Conservation (phyloP, 2,888 invertebrate genomes). For the Chalcis sispes region DNA sequence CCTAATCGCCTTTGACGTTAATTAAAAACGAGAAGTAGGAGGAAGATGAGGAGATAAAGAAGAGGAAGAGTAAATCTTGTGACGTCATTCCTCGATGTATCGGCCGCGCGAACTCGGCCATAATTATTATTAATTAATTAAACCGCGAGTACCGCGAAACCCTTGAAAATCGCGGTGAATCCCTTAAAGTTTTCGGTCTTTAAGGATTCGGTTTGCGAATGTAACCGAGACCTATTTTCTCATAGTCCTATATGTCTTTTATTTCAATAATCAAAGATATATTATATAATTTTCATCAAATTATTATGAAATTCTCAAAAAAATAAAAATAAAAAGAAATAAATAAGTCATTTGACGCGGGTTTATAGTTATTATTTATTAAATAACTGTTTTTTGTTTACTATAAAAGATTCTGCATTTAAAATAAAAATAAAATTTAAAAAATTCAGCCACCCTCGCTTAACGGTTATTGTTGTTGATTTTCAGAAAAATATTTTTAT, state of each 20-base stretch:
- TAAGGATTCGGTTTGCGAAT: no score
- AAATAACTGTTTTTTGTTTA: no score
- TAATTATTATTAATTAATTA: conserved; percentile 49
- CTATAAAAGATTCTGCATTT: no score
- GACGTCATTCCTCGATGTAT: conserved; percentile 18
- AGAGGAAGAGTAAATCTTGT: background rate
- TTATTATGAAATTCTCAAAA: background rate
- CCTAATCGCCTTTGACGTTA: conserved; percentile 52
- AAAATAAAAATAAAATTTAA: background rate
- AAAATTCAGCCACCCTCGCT: background rate
- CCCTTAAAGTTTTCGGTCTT: background rate
- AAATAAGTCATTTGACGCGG: no score
- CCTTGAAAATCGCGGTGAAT: background rate
- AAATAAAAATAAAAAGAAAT: background rate
- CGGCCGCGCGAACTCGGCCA: background rate
- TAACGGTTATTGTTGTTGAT: background rate
- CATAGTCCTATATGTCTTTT: no score
- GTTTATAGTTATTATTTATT: no score
- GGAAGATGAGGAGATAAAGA: background rate
- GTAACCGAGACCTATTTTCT: no score
- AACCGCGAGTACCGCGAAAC: conserved; percentile 15
- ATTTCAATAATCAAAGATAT: no score
- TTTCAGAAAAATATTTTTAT: background rate
- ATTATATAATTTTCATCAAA: background rate
- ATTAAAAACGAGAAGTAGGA: conserved; percentile 45